Evolutionary conservation across 2,113 vertebrate species (phyloP), one percentile per base, ranked within the genome.

Genomic region (Oreochromis spilurus): DNA sequence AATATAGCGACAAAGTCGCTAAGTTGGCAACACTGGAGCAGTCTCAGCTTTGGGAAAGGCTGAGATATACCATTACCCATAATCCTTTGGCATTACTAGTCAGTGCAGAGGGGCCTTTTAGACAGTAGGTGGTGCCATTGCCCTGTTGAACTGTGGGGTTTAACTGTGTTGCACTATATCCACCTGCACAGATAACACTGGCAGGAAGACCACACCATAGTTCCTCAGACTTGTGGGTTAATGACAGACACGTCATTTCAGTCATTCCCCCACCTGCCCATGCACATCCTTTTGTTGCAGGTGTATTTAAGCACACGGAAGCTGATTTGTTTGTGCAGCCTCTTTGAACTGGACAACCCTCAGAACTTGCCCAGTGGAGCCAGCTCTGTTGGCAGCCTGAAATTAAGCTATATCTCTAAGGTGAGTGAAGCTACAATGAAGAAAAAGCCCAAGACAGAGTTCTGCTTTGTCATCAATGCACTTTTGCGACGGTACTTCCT

Each of bases 331-430:
- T 55, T 55, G 54, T 55, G 21, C 54, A 55, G 54, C 54, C 12
- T 57, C 26, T 57, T 26, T 57, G 54, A 57, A 26, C 54, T 2
- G 54, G 24, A 57, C 24, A 14, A 57, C 54, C 24, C 24, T 57
- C 97, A 99, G 99, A 99, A 99, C 93, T 95, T 99, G 95, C 98
- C 97, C 52, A 91, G 95, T 6, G 98, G 98, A 75, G 95, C 98
- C 5, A 97, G 96, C 19, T 96, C 94, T 57, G 98, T 99, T 0
- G 98, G 98, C 91, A 98, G 96, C 87, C 94, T 99, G 93, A 97
- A 95, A 93, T 96, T 99, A 94, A 98, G 98, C 89, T 99, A 99
- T 54, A 99, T 99, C 96, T 99, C 98, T 19, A 99, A 99, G 98
- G 98, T 99, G 62, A 98, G 95, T 87, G 77, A 98, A 88, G 98